A percentile compares a stretch with the other conserved stretches of the same genome.
Conservation (phyloP, 1,140 invertebrate species). For the Brachionus paranguensis region DNA sequence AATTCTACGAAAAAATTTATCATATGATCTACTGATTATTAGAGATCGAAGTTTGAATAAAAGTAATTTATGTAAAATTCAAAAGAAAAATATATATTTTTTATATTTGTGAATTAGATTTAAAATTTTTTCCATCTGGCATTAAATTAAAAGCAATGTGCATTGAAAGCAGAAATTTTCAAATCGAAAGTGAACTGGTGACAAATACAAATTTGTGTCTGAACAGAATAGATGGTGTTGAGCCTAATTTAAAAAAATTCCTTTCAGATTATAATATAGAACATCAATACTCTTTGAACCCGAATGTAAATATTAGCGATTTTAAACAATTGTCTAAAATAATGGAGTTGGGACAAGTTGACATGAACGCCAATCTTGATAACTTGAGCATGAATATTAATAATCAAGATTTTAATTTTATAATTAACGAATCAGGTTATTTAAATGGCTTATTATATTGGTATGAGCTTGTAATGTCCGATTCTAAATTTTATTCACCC, state of each 20-base stretch:
- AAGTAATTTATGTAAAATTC: background rate
- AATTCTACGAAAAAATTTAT: background rate
- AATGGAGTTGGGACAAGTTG: background rate
- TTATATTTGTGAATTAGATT: background rate
- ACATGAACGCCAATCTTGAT: background rate
- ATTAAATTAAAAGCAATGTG: background rate
- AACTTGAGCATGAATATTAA: background rate
- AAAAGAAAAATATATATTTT: background rate
- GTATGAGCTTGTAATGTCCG: slow-evolving; percentile 1
- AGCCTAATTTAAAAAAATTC: background rate
- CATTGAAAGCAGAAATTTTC: slow-evolving; percentile 10
- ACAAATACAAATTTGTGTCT: background rate
- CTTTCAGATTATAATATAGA: background rate
- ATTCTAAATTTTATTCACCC: background rate
- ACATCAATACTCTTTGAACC: slow-evolving; percentile 1
- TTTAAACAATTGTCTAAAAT: background rate
- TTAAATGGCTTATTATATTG: background rate
- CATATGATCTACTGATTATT: background rate
- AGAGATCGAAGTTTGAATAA: background rate
- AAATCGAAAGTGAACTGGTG: background rate
- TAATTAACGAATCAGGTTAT: background rate
- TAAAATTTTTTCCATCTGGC: background rate
- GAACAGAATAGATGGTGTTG: background rate
- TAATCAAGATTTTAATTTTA: background rate
- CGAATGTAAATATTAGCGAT: background rate